Evolutionary conservation across 2,113 vertebrate genomes (phyloP).

Genomic region (Mirza zaza): DNA sequence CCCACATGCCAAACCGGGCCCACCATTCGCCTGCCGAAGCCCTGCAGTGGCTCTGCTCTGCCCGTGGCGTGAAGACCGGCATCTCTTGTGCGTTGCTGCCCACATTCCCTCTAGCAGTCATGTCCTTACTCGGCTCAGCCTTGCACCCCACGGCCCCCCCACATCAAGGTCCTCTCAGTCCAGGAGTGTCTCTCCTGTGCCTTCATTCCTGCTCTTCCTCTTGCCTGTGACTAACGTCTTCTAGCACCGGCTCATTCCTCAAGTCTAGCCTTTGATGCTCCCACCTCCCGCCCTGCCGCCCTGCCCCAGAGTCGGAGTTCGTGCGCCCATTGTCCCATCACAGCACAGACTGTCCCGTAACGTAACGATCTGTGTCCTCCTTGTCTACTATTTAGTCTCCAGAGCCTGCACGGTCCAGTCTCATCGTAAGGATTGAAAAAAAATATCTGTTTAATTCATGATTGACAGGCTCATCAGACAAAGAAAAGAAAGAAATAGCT

Average conservation of each 20-base stretch:
- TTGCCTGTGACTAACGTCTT: background rate
- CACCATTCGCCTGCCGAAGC: background rate
- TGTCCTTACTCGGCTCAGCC: accelerated
- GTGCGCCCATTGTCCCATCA: background rate
- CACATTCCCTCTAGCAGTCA: background rate
- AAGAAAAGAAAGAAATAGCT: background rate
- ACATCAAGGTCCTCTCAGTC: background rate
- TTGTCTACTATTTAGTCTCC: background rate
- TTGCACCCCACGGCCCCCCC: accelerated
- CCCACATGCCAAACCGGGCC: background rate
- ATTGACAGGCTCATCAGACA: background rate
- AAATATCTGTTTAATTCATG: background rate
- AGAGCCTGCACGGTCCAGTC: background rate
- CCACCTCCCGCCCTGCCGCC: background rate
- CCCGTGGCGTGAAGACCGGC: background rate
- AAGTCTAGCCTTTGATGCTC: background rate
- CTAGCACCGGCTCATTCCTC: background rate
- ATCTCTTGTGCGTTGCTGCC: background rate
- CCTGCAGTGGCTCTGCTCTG: background rate
- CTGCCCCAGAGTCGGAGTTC: background rate
- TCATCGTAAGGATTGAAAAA: background rate
- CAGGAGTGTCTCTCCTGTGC: background rate
- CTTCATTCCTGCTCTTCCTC: background rate
- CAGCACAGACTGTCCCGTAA: accelerated
- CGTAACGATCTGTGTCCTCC: background rate